These are phyloP conservation scores for Crotalus viridis DNA, from an alignment of 2,113 vertebrate species.

Conservation along the genomic window DNA sequence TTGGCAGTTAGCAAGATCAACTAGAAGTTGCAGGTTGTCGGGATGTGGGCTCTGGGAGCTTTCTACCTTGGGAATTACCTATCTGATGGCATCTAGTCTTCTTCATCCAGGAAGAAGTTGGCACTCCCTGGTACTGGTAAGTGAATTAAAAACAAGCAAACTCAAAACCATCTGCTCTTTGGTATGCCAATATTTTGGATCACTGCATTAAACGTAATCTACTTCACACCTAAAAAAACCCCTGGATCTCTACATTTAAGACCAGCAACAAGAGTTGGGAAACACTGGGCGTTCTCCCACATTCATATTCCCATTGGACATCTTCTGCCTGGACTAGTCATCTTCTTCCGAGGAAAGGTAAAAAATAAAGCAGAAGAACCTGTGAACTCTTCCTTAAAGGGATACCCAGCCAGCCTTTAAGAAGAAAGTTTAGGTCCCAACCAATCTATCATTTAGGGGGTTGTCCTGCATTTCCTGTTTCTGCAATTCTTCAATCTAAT, in stretches of 20 bases:
- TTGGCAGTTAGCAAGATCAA: not conserved
- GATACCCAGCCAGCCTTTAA: not conserved
- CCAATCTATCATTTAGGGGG: not conserved
- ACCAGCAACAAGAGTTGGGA: not conserved
- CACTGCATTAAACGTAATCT: not conserved
- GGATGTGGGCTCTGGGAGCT: not conserved
- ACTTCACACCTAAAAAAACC: not conserved
- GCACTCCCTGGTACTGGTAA: slow-evolving; percentile 7
- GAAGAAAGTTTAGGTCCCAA: not conserved
- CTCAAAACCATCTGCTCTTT: not conserved
- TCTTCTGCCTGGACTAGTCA: not conserved
- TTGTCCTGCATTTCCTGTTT: not conserved
- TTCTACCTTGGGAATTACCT: not conserved
- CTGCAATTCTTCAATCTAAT: not conserved
- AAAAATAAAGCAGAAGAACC: not conserved
- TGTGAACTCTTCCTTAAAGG: not conserved
- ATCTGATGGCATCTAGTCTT: slow-evolving; percentile 8
- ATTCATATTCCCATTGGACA: not conserved
- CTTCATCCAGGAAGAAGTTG: not conserved
- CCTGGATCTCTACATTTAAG: not conserved
- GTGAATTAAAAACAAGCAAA: not conserved
- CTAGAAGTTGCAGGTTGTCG: not conserved
- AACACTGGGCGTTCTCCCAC: not conserved
- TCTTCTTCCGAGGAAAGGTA: not conserved
- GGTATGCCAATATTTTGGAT: no score